Base-by-base conservation (phyloP, 2,888 invertebrate species). In the Pterobdella sp. region DNA sequence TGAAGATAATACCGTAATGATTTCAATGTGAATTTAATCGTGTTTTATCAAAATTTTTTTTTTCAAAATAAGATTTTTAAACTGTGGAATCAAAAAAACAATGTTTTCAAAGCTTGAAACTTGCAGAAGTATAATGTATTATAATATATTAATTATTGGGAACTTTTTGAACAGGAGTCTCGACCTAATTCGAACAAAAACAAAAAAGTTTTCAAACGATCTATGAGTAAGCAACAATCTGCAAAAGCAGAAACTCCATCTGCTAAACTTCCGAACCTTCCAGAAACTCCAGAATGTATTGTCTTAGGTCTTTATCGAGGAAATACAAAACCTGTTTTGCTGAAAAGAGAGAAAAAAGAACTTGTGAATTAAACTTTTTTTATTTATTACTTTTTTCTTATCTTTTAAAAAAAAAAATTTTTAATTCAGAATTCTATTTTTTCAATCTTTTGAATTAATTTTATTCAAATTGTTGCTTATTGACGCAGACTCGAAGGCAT, bases 321-420 rank as follows among this genome's bases (percentile, higher is more conserved):
- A 56, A 56, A 56, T 26, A 56, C 60, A 22, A 56, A 56, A n/a
- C 60, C 60, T 4, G 60, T 56, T n/a, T n/a, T 56, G 7, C 60
- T 56, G 60, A 56, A n/a, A n/a, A 56, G 26, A 22, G 60, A 56
- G 26, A 56, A 56, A n/a, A 56, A 56, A 56, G 60, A 56, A 56
- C 18, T 56, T 4, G 60, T 56, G 49, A 14, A 22, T 42, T 42
- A 14, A 22, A 42, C 10, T 42, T 7, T 42, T 42, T 42, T 42
- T 14, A 42, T 22, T 14, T 42, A 14, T n/a, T n/a, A n/a, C n/a
- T n/a, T n/a, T n/a, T n/a, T n/a, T n/a, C n/a, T n/a, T n/a, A n/a
- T 42, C 7, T 14, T 42, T 22, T 42, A 42, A 42, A 22, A 42
- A 42, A 42, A 22, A 42, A 42, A 42, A 22, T 14, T 14, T 14